phyloP scores from a whole-genome alignment of 2,888 invertebrate genomes.

The Sinohyriopsis cumingii region DNA sequence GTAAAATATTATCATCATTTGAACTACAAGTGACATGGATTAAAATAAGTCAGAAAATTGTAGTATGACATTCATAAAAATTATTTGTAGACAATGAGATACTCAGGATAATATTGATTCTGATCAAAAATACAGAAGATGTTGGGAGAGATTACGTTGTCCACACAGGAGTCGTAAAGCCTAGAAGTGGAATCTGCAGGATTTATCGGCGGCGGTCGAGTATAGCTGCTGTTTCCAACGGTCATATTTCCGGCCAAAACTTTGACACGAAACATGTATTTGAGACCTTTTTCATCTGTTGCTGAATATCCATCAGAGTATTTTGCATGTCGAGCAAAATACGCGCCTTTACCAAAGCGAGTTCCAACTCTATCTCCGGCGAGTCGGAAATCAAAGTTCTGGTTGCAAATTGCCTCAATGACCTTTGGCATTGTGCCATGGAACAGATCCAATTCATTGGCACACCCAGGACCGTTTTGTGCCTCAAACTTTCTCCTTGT shows the following conservation, averaged over 20 bases:
- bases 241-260: slow-evolving; percentile 48
- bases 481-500: slow-evolving; percentile 30
- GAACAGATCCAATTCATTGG: slow-evolving; percentile 45
- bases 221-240: slow-evolving; percentile 30
- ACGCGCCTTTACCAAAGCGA: slow-evolving; percentile 36
- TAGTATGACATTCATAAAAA: too few species aligned
- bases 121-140: slow-evolving; percentile 54
- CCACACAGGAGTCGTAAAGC: slow-evolving; percentile 51
- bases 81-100: slow-evolving; percentile 42
- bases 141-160: slow-evolving; percentile 35
- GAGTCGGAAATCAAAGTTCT: slow-evolving; percentile 37
- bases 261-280: slow-evolving; percentile 45
- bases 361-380: slow-evolving; percentile 33
- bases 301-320: slow-evolving; percentile 28
- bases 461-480: slow-evolving; percentile 36
- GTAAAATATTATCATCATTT: too few species aligned
- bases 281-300: slow-evolving; percentile 21
- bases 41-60: too few species aligned
- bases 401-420: slow-evolving; percentile 29
- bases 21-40: too few species aligned
- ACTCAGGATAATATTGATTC: slow-evolving; percentile 57
- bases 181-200: slow-evolving; percentile 23
- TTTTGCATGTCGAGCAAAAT: slow-evolving; percentile 37
- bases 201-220: slow-evolving; percentile 48
- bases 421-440: slow-evolving; percentile 42